phyloP scores from a whole-genome alignment of 2,113 vertebrate species.

The Etia nguti region DNA sequence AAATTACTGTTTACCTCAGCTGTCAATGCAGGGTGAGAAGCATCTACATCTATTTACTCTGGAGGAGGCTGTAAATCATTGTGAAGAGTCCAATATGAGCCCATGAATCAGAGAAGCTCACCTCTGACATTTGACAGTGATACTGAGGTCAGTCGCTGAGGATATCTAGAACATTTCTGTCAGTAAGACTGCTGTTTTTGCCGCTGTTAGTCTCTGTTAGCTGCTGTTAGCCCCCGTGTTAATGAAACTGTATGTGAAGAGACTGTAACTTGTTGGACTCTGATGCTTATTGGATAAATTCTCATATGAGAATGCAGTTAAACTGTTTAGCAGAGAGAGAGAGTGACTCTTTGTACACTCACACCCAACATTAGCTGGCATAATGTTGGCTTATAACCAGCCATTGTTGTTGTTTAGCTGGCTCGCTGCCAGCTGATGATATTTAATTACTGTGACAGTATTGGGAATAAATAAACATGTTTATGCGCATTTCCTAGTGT shows the following conservation, averaged over 20 bases:
- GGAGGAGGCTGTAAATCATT: neutral
- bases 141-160: neutral
- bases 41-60: neutral
- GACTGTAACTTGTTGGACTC: neutral
- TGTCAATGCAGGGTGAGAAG: neutral
- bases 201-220: neutral
- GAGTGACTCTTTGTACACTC: neutral
- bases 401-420: neutral
- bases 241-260: neutral
- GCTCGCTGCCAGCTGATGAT: neutral
- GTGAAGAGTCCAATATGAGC: neutral
- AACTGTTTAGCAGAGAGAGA: fast-evolving
- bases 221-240: neutral
- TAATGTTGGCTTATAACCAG: neutral
- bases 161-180: neutral
- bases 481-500: neutral
- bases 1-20: neutral
- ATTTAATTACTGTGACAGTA: neutral
- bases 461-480: neutral
- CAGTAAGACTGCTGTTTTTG: too few species aligned
- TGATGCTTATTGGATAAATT: neutral
- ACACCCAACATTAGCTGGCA: neutral
- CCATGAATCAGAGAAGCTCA: neutral
- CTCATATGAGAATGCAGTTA: neutral
- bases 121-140: neutral